Evolutionary conservation across 2,888 invertebrate species (phyloP).

Genomic region (Nebria salina): DNA sequence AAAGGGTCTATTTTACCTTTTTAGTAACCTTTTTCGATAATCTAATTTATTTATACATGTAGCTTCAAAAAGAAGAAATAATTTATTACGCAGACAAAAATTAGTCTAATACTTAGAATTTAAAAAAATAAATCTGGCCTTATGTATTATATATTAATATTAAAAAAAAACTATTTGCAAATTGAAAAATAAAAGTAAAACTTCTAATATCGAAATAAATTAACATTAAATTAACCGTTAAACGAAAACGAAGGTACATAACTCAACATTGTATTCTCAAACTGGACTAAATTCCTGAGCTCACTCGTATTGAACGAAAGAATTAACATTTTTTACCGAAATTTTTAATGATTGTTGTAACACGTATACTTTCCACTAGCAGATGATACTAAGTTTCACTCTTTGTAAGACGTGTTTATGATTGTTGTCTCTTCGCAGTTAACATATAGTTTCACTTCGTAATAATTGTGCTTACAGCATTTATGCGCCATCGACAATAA

Average conservation of each 20-base stretch:
- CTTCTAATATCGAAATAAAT: not conserved
- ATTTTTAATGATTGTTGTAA: slow-evolving; percentile 32
- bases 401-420: slow-evolving; percentile 25
- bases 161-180: no score
- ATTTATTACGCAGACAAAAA: no score
- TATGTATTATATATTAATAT: no score
- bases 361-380: slow-evolving; percentile 35
- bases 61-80: no score
- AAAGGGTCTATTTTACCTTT: no score
- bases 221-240: not conserved
- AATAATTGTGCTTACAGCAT: slow-evolving; percentile 25
- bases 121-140: no score
- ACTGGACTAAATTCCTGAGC: slow-evolving; percentile 19
- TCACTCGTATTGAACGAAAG: slow-evolving; percentile 11
- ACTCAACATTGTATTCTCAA: slow-evolving; percentile 13
- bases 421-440: slow-evolving; percentile 19
- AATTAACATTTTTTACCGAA: slow-evolving; percentile 29
- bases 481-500: slow-evolving; percentile 33
- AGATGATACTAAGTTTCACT: slow-evolving; percentile 39
- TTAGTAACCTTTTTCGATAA: no score
- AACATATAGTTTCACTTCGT: slow-evolving; percentile 41
- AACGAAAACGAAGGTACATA: not conserved
- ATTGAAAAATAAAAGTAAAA: no score
- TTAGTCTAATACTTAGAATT: no score
- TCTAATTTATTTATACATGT: no score